Conservation (phyloP, 2,888 invertebrate species). For the Erpobdella octoculata region DNA sequence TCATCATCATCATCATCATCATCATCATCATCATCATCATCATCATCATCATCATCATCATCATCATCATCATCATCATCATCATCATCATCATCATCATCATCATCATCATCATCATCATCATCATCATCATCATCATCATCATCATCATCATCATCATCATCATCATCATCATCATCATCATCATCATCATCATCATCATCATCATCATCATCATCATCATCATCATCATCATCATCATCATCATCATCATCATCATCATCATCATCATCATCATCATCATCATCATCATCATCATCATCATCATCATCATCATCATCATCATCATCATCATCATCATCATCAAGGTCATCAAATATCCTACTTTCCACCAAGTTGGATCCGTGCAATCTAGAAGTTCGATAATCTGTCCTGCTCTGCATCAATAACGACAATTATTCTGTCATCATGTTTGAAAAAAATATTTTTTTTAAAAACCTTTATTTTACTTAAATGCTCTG, state of each 20-base stretch:
- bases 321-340: constrained; percentile 28
- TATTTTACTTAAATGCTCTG: too few relatives aligned
- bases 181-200: constrained; percentile 26
- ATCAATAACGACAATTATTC: neutral
- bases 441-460: too few relatives aligned
- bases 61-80: constrained; percentile 20
- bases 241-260: constrained; percentile 21
- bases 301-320: constrained; percentile 25
- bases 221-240: constrained; percentile 28
- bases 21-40: neutral
- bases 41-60: constrained; percentile 15
- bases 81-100: constrained; percentile 11
- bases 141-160: constrained; percentile 27
- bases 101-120: constrained; percentile 26
- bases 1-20: neutral
- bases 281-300: constrained; percentile 26
- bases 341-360: constrained; percentile 7
- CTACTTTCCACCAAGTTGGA: constrained; percentile 25
- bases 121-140: constrained; percentile 24
- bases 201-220: constrained; percentile 15
- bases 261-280: constrained; percentile 29
- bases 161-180: constrained; percentile 20
- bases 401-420: constrained; percentile 21
- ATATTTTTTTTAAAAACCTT: too few relatives aligned
- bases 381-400: constrained; percentile 8